Evolutionary conservation across 1,140 invertebrate species (phyloP).

Genomic region (Drosophila paulistorum): DNA sequence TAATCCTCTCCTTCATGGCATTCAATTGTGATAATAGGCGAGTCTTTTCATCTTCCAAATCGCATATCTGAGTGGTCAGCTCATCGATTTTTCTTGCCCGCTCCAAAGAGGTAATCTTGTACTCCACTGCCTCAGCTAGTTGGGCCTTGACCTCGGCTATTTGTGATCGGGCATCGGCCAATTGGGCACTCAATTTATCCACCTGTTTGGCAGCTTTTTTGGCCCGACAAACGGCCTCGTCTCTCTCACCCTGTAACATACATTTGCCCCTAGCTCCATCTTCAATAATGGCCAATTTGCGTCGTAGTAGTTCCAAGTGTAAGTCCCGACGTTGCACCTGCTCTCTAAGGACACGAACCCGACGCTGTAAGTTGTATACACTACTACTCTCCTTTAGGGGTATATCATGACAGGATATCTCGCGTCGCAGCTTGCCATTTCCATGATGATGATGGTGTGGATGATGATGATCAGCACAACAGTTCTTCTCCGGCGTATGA

Average conservation of each 20-base stretch:
- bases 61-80: slow-evolving; percentile 84
- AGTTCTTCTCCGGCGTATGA: slow-evolving; percentile 61
- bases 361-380: slow-evolving; percentile 92
- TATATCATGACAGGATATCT: slow-evolving; percentile 89
- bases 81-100: slow-evolving; percentile 92
- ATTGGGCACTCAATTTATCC: slow-evolving; percentile 88
- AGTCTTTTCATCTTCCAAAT: slow-evolving; percentile 79
- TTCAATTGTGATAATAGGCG: slow-evolving; percentile 66
- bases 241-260: slow-evolving; percentile 87
- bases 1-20: slow-evolving; percentile 72
- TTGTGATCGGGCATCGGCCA: slow-evolving; percentile 88
- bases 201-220: slow-evolving; percentile 91
- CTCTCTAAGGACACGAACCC: slow-evolving; percentile 91
- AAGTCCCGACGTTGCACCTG: slow-evolving; percentile 95
- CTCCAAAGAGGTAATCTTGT: slow-evolving; percentile 93
- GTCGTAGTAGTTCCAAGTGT: slow-evolving; percentile 93
- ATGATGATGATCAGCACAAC: slow-evolving; percentile 58
- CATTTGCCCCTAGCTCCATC: slow-evolving; percentile 88
- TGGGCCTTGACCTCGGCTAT: slow-evolving; percentile 91
- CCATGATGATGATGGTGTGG: slow-evolving; percentile 39
- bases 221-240: slow-evolving; percentile 89
- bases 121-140: slow-evolving; percentile 91
- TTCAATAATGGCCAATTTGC: slow-evolving; percentile 93
- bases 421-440: slow-evolving; percentile 86
- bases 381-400: slow-evolving; percentile 88